These are phyloP conservation scores for Trinectes maculatus DNA, from an alignment of 2,113 vertebrate genomes.

Conservation along the genomic window DNA sequence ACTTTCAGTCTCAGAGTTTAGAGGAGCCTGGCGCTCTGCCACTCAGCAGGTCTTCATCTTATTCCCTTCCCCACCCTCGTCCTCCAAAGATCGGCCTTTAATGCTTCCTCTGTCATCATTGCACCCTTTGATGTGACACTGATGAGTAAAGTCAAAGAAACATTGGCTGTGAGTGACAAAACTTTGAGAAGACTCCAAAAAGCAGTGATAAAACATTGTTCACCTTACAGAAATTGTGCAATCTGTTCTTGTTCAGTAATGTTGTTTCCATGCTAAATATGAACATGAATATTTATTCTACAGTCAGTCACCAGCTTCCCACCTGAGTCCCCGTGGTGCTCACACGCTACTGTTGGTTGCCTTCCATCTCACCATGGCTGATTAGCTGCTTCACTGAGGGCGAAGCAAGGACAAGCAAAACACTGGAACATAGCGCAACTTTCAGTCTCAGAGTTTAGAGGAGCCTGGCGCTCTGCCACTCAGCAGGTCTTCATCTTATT, in stretches of 20 bases:
- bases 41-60: conserved; percentile 13
- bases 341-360: conserved; percentile 19
- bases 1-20: conserved; percentile 30
- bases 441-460: conserved; percentile 24
- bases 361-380: conserved; percentile 40
- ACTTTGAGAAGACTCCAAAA: conserved; percentile 31
- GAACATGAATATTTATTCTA: conserved; percentile 42
- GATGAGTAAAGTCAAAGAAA: conserved; percentile 53
- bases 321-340: conserved; percentile 2
- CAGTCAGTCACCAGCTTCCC: conserved; percentile 26
- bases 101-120: conserved; percentile 30
- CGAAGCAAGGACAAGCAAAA: conserved; percentile 40
- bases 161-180: conserved; percentile 31
- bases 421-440: conserved; percentile 20
- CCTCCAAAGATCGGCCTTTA: conserved; percentile 35
- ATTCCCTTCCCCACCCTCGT: not conserved
- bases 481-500: conserved; percentile 8
- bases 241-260: conserved; percentile 41
- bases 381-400: conserved; percentile 50
- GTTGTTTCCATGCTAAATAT: conserved; percentile 37
- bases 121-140: conserved; percentile 37
- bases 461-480: conserved; percentile 41
- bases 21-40: conserved; percentile 37
- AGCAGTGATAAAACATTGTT: conserved; percentile 31
- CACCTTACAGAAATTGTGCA: conserved; percentile 36